Evolutionary conservation across 2,888 invertebrate species (phyloP).

Genomic region (Caenorhabditis panamensis): DNA sequence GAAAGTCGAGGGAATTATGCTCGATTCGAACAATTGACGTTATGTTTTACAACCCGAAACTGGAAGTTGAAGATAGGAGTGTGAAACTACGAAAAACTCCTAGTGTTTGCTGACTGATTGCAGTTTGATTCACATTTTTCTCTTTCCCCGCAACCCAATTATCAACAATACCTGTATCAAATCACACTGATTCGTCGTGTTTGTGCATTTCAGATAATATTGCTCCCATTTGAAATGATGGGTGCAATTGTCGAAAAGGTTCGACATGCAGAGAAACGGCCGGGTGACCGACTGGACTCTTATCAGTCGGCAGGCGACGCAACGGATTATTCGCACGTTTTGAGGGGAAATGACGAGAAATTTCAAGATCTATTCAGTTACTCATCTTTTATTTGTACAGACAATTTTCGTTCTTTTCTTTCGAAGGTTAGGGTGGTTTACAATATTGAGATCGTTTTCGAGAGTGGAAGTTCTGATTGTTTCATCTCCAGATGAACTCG

Average conservation of each 20-base stretch:
- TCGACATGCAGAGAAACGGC: slow-evolving; percentile 10
- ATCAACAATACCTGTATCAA: slow-evolving; percentile 20
- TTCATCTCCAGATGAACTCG: not conserved
- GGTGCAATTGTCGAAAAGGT: slow-evolving; percentile 35
- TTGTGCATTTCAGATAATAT: slow-evolving; percentile 32
- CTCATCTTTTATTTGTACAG: not conserved
- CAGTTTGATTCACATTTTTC: no score
- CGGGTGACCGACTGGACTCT: slow-evolving; percentile 1
- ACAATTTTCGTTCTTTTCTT: not conserved
- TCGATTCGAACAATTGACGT: no score
- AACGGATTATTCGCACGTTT: slow-evolving; percentile 17
- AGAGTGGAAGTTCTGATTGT: not conserved
- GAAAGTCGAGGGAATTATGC: no score
- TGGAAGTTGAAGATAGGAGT: no score
- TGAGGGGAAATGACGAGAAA: not conserved
- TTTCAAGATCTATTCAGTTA: not conserved
- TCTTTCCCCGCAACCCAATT: no score
- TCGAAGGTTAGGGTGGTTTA: slow-evolving; percentile 17
- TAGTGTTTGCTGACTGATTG: no score
- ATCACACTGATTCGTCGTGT: slow-evolving; percentile 29
- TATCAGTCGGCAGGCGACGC: slow-evolving; percentile 4
- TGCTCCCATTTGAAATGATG: slow-evolving; percentile 26
- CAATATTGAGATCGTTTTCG: no score
- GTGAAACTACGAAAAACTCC: no score
- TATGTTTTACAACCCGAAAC: no score